These are phyloP conservation scores for Zaprionus tsacasi DNA, from an alignment of 1,140 invertebrate genomes.

Conservation along the genomic window DNA sequence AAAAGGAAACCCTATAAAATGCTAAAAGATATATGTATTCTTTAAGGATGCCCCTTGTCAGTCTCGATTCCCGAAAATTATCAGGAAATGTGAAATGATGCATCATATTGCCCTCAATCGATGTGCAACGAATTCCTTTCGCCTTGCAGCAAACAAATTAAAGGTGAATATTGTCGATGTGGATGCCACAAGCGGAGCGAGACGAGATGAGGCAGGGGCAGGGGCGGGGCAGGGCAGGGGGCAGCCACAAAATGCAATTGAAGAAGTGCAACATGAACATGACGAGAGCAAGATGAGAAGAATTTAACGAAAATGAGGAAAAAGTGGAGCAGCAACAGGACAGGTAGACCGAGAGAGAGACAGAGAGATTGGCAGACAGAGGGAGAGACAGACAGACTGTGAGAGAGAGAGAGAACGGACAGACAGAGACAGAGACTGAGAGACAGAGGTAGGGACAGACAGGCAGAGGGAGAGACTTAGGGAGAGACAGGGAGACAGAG, in stretches of 20 bases:
- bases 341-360: background rate
- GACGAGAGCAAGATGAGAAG: background rate
- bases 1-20: too few species aligned
- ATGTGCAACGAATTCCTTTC: slow-evolving; percentile 13
- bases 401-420: too few species aligned
- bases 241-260: slow-evolving; percentile 71
- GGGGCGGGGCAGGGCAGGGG: too few species aligned
- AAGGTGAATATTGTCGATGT: background rate
- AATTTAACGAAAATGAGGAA: background rate
- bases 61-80: background rate
- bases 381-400: background rate
- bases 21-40: background rate
- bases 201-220: slow-evolving; percentile 10
- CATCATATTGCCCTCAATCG: background rate
- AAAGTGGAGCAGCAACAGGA: background rate
- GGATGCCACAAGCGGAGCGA: slow-evolving; percentile 13
- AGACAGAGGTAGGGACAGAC: background rate
- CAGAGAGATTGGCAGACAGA: background rate
- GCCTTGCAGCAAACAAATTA: slow-evolving; percentile 18
- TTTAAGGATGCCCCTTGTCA: background rate
- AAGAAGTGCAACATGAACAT: slow-evolving; percentile 55
- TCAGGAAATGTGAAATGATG: background rate
- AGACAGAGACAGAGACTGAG: background rate
- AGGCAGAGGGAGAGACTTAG: too few species aligned
- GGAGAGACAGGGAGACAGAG: background rate